These are phyloP conservation scores for Odontomyia ornata DNA, from an alignment of 2,888 invertebrate genomes.

Conservation along the genomic window DNA sequence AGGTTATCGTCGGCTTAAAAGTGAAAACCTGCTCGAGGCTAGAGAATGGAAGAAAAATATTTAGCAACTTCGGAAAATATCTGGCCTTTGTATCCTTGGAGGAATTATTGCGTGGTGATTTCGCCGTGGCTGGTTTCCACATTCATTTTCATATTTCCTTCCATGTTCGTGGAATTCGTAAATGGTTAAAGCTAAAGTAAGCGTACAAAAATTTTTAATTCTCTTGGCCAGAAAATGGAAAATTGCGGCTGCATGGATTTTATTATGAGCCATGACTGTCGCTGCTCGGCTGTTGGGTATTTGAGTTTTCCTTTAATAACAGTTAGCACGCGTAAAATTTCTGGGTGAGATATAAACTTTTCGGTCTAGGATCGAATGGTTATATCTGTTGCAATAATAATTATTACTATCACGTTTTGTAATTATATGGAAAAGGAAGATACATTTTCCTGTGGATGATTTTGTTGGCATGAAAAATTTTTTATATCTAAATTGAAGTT, in stretches of 20 bases:
- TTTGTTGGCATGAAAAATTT: too few relatives aligned
- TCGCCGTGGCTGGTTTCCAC: background rate
- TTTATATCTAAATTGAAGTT: too few relatives aligned
- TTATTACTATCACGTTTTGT: background rate
- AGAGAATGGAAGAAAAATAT: background rate
- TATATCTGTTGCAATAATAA: background rate
- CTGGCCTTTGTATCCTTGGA: background rate
- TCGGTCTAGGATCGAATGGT: background rate
- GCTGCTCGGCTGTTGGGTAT: background rate
- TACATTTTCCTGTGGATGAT: too few relatives aligned
- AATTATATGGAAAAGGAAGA: too few relatives aligned
- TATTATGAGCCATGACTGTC: background rate
- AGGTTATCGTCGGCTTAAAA: conserved; percentile 4
- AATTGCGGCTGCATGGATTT: background rate
- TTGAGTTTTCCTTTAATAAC: conserved; percentile 4
- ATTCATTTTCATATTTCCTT: background rate
- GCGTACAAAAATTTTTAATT: background rate
- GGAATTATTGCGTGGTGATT: background rate
- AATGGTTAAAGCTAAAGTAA: background rate
- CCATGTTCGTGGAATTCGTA: background rate
- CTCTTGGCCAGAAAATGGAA: background rate
- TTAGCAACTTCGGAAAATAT: background rate
- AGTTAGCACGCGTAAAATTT: background rate
- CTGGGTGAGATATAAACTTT: background rate
- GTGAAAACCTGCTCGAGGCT: background rate